These are phyloP conservation scores for Heliconius hewitsoni DNA, from an alignment of 1,140 invertebrate species.

Conservation along the genomic window DNA sequence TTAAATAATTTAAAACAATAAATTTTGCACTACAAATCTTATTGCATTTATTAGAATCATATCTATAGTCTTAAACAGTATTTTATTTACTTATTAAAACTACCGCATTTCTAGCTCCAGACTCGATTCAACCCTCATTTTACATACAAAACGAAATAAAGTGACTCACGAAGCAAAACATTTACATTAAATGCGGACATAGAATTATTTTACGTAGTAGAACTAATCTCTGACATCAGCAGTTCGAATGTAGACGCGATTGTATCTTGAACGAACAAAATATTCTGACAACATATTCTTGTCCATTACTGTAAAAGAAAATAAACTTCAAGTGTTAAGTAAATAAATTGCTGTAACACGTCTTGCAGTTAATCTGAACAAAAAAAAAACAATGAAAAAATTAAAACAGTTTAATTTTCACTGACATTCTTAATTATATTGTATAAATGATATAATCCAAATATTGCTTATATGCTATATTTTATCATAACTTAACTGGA, in stretches of 20 bases:
- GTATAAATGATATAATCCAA: too few relatives aligned
- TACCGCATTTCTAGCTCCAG: not conserved
- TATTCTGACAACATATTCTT: slow-evolving; percentile 1
- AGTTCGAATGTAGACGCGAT: slow-evolving; percentile 18
- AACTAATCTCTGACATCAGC: slow-evolving; percentile 49
- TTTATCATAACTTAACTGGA: too few relatives aligned
- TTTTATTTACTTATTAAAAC: not conserved
- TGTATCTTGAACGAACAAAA: slow-evolving; percentile 18
- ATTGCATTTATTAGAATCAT: not conserved
- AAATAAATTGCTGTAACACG: not conserved
- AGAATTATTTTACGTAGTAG: slow-evolving; percentile 46
- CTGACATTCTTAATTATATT: too few relatives aligned
- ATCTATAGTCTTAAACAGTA: not conserved
- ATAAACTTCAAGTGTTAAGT: not conserved
- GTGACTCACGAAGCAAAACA: slow-evolving; percentile 55
- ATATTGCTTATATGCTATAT: too few relatives aligned
- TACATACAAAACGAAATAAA: slow-evolving; percentile 42
- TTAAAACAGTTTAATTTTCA: too few relatives aligned
- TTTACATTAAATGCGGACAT: slow-evolving; percentile 39
- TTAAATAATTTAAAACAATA: slow-evolving; percentile 44
- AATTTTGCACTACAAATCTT: slow-evolving; percentile 17
- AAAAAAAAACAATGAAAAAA: too few relatives aligned
- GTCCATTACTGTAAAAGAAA: not conserved
- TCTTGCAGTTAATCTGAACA: not conserved
- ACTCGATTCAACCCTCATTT: not conserved